Evolutionary conservation across 2,113 vertebrate species (phyloP).

Genomic region (Melanerpes formicivorus): DNA sequence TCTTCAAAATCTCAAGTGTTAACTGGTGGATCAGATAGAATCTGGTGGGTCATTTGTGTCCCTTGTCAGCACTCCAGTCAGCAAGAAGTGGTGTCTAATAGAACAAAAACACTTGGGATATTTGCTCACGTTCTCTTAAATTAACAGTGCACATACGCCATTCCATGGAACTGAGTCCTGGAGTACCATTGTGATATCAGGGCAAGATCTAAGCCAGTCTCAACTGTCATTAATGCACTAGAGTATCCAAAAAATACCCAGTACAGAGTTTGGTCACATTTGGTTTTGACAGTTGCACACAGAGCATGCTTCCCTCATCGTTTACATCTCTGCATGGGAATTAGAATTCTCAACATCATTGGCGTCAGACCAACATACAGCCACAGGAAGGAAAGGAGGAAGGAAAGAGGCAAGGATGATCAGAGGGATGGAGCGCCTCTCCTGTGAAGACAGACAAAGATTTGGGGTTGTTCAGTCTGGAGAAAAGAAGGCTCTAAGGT

Average conservation of each 20-base stretch:
- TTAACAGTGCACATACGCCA: background rate
- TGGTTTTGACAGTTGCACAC: background rate
- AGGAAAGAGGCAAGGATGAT: background rate
- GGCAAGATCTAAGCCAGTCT: background rate
- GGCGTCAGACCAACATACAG: background rate
- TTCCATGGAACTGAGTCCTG: background rate
- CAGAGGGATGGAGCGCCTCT: no score
- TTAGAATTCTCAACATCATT: background rate
- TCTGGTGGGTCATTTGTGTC: background rate
- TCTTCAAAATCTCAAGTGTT: conserved; percentile 4
- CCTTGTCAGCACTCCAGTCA: background rate
- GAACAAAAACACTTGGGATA: background rate
- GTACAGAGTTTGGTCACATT: background rate
- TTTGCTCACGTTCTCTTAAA: background rate
- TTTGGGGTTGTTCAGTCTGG: no score
- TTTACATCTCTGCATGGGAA: background rate
- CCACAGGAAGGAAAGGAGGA: background rate
- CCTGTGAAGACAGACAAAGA: background rate
- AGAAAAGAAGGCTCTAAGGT: no score
- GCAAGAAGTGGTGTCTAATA: background rate
- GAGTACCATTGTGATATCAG: background rate
- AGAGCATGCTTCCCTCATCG: background rate
- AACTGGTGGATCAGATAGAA: background rate
- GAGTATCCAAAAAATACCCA: background rate
- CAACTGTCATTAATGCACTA: background rate